phyloP scores from a whole-genome alignment of 1,140 invertebrate species.

The Drosophila watanabei region DNA sequence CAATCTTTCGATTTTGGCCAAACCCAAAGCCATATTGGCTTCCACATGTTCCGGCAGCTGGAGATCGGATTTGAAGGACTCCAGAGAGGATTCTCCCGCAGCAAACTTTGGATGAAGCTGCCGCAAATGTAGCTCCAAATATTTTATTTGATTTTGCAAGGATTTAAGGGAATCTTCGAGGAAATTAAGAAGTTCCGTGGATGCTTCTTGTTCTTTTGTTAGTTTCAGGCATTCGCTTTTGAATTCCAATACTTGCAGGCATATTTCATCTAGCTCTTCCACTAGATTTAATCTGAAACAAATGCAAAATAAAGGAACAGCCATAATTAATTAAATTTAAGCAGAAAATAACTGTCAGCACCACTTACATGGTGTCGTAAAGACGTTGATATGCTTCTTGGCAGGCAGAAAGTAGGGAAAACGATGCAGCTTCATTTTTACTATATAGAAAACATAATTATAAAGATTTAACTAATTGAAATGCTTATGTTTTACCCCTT shows the following conservation, averaged over 20 bases:
- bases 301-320: not conserved
- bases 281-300: not conserved
- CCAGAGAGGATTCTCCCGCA: not conserved
- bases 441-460: constrained; percentile 15
- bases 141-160: constrained; percentile 11
- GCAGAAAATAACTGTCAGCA: not conserved
- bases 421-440: constrained; percentile 22
- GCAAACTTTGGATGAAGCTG: constrained; percentile 5
- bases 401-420: constrained; percentile 32
- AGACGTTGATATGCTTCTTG: constrained; percentile 5
- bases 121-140: constrained; percentile 7
- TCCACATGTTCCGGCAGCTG: constrained; percentile 1
- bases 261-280: not conserved
- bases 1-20: constrained; percentile 18
- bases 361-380: constrained; percentile 9
- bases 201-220: not conserved
- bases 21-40: not conserved
- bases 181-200: not conserved
- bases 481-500: constrained; percentile 33
- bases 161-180: not conserved
- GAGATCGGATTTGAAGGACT: constrained; percentile 1
- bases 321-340: too few relatives aligned
- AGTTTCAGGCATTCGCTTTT: not conserved
- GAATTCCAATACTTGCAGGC: not conserved
- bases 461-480: not conserved